These are phyloP conservation scores for Haemorhous mexicanus DNA, from an alignment of 2,113 vertebrate species.

Conservation along the genomic window DNA sequence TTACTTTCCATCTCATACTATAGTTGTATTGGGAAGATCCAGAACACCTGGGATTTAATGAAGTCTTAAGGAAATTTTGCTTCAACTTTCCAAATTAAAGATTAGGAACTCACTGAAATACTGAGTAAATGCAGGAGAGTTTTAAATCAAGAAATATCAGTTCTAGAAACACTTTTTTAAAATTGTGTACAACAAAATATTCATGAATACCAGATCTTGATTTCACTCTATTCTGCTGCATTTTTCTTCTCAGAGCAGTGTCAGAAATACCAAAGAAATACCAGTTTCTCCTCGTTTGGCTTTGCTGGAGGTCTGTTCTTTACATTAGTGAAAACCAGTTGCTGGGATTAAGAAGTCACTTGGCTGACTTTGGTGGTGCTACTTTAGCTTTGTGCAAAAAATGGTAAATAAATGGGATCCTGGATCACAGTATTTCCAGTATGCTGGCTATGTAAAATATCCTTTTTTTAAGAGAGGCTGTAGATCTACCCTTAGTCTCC, in stretches of 20 bases:
- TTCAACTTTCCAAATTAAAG: background rate
- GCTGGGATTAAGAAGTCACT: background rate
- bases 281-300: background rate
- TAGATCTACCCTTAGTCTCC: background rate
- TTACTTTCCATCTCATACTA: slow-evolving; percentile 62
- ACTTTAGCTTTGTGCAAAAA: background rate
- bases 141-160: background rate
- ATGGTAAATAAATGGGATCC: background rate
- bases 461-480: background rate
- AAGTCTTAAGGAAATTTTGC: background rate
- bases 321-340: background rate
- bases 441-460: background rate
- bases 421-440: background rate
- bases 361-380: background rate
- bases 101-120: background rate
- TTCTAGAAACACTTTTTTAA: background rate
- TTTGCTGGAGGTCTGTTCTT: background rate
- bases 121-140: background rate
- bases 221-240: background rate
- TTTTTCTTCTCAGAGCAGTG: background rate
- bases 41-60: slow-evolving; percentile 61
- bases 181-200: background rate
- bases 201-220: background rate
- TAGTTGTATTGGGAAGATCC: slow-evolving; percentile 60
- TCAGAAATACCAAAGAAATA: background rate